These are phyloP conservation scores for Cryptus armator DNA, from an alignment of 2,888 invertebrate species.

Conservation along the genomic window DNA sequence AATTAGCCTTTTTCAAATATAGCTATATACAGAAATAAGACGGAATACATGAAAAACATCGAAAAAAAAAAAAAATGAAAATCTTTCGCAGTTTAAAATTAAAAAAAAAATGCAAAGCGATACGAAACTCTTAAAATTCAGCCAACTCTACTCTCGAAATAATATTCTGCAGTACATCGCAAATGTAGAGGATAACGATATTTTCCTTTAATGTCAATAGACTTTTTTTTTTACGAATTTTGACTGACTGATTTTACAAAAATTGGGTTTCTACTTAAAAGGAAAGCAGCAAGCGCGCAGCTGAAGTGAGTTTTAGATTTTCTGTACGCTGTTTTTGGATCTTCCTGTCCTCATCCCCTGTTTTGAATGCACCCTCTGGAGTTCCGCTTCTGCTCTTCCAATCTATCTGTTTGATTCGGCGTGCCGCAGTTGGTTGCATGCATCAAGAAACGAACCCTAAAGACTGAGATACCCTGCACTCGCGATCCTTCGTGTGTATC, in stretches of 20 bases:
- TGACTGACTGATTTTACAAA: neutral
- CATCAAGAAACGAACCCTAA: constrained; percentile 26
- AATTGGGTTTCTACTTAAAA: too few species aligned
- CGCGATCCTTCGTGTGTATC: constrained; percentile 51
- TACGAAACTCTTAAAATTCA: neutral
- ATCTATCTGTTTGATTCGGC: constrained; percentile 47
- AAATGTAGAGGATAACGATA: neutral
- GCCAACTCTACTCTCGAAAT: neutral
- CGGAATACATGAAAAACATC: too few species aligned
- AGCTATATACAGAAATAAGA: too few species aligned
- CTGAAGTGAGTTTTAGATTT: too few species aligned
- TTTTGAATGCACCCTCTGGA: too few species aligned
- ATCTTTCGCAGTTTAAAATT: too few species aligned
- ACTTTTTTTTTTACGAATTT: neutral
- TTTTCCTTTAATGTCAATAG: neutral
- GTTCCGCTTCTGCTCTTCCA: constrained; percentile 57
- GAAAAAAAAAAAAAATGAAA: too few species aligned
- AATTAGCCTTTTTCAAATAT: too few species aligned
- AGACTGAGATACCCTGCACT: constrained; percentile 64
- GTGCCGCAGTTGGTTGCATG: constrained; percentile 7
- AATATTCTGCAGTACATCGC: neutral
- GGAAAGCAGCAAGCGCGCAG: too few species aligned
- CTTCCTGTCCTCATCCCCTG: neutral
- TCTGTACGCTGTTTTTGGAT: neutral
- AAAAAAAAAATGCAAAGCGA: constrained; percentile 11